These are phyloP conservation scores for Eupelmus urozonus DNA, from an alignment of 2,888 invertebrate species.

Conservation along the genomic window DNA sequence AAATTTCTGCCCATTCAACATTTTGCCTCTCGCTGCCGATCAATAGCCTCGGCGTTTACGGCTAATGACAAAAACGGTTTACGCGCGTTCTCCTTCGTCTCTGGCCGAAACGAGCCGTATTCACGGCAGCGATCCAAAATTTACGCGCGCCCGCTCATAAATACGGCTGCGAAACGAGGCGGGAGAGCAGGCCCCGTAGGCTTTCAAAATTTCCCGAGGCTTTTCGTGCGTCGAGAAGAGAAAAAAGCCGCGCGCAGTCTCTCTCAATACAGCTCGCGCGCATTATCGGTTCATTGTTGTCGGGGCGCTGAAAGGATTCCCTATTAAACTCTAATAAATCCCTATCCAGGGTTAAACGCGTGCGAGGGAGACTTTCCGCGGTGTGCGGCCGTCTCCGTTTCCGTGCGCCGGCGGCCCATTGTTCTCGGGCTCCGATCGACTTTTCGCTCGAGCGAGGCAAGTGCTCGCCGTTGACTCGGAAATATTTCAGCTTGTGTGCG, in stretches of 20 bases:
- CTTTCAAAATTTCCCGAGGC: too few relatives aligned
- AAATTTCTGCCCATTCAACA: not conserved
- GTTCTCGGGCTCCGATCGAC: slow-evolving; percentile 24
- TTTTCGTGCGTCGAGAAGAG: too few relatives aligned
- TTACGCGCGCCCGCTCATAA: too few relatives aligned
- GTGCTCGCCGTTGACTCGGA: slow-evolving; percentile 27
- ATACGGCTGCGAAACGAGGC: too few relatives aligned
- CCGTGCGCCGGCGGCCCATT: not conserved
- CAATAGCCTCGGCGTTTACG: not conserved
- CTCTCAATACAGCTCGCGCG: not conserved
- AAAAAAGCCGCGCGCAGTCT: not conserved
- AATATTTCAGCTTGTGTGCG: slow-evolving; percentile 32
- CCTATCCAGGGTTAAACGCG: slow-evolving; percentile 11
- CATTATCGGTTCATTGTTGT: slow-evolving; percentile 45
- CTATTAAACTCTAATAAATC: slow-evolving; percentile 55
- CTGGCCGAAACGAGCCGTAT: too few relatives aligned
- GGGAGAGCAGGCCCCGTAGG: too few relatives aligned
- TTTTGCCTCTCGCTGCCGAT: not conserved
- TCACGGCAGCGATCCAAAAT: too few relatives aligned
- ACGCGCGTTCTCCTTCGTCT: too few relatives aligned
- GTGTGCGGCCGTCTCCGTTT: slow-evolving; percentile 6
- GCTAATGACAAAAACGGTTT: not conserved
- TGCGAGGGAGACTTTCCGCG: not conserved
- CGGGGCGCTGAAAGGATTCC: slow-evolving; percentile 42
- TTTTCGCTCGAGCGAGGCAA: slow-evolving; percentile 25